Evolutionary conservation across 2,113 vertebrate species (phyloP).

Genomic region (Aptenodytes patagonicus): DNA sequence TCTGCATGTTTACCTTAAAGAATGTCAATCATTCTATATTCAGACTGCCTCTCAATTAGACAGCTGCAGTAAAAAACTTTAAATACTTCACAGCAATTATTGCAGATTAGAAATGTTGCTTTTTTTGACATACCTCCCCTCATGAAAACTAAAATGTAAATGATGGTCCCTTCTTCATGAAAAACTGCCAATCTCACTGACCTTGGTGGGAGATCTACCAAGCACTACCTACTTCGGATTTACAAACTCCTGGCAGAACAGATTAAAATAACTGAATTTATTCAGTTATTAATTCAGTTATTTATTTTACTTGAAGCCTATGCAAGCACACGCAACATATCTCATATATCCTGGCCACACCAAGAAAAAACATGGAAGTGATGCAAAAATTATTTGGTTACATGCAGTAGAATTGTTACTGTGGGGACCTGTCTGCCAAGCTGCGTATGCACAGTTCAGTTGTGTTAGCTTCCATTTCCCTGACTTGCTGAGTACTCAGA

Average conservation of each 20-base stretch:
- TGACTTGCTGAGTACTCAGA: background rate
- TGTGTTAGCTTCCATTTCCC: background rate
- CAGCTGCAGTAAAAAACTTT: background rate
- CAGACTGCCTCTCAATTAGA: background rate
- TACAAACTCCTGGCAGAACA: background rate
- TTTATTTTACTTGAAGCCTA: background rate
- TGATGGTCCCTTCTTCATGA: background rate
- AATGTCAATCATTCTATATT: background rate
- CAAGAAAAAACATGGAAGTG: background rate
- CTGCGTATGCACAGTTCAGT: background rate
- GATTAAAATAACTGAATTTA: background rate
- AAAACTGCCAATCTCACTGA: background rate
- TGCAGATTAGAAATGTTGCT: background rate
- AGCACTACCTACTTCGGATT: background rate
- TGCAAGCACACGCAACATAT: accelerated
- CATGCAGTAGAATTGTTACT: background rate
- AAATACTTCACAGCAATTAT: background rate
- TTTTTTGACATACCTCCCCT: background rate
- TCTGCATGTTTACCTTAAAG: background rate
- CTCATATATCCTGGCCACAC: background rate
- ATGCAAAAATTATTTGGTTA: background rate
- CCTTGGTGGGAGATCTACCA: background rate
- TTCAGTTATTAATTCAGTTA: too few species aligned
- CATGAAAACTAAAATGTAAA: background rate
- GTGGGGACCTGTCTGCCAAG: background rate